Percentiles rank a stretch among this genome's conserved stretches.
Evolutionary conservation across 1,140 invertebrate genomes (phyloP).

Genomic region (Antheraea pernyi): DNA sequence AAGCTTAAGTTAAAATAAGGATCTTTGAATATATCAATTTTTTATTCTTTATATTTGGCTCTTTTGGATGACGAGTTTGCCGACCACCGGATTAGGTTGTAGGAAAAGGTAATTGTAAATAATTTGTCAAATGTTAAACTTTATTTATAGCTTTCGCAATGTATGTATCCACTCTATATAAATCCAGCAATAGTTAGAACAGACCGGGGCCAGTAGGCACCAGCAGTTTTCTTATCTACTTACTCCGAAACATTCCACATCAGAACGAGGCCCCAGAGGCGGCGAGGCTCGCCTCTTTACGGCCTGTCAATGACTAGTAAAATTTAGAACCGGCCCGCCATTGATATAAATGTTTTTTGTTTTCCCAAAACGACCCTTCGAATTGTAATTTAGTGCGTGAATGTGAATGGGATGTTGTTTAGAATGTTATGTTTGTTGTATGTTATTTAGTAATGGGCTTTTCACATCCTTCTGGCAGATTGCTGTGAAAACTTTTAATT

Average conservation of each 20-base stretch:
- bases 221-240: slow-evolving; percentile 64
- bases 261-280: slow-evolving; percentile 62
- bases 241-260: slow-evolving; percentile 38
- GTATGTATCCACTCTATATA: slow-evolving; percentile 23
- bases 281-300: slow-evolving; percentile 58
- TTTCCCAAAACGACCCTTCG: slow-evolving; percentile 73
- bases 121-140: too few species aligned
- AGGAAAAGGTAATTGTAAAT: too few species aligned
- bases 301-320: slow-evolving; percentile 76
- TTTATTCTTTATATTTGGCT: too few species aligned
- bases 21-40: too few species aligned
- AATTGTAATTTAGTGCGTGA: slow-evolving; percentile 72
- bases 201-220: slow-evolving; percentile 34
- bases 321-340: slow-evolving; percentile 73
- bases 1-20: too few species aligned
- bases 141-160: too few species aligned
- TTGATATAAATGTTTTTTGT: slow-evolving; percentile 79
- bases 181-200: slow-evolving; percentile 13
- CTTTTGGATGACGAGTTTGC: too few species aligned
- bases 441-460: not conserved
- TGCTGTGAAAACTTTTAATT: too few species aligned
- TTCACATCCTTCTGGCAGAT: not conserved
- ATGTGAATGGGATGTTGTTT: slow-evolving; percentile 36
- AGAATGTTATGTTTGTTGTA: slow-evolving; percentile 14
- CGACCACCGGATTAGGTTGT: too few species aligned